Evolutionary conservation across 2,113 vertebrate genomes (phyloP), one percentile per base, ranked within the genome.

Genomic region (Mus musculus): DNA sequence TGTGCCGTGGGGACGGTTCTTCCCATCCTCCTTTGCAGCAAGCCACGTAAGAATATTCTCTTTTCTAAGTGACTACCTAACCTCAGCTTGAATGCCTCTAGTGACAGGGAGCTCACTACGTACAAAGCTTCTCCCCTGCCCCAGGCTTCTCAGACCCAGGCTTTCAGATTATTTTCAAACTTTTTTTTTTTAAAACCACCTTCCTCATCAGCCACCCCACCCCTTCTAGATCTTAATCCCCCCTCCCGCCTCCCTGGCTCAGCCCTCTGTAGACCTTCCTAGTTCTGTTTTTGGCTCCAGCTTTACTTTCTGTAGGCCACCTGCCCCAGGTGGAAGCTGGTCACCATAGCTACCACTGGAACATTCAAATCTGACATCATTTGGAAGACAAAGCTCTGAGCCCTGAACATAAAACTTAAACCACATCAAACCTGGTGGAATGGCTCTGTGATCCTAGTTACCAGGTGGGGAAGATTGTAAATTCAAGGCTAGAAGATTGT

Each of bases 1-100:
- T 1, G 7, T 84, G 26, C 28, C 0, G 1, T 30, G 24, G 69
- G 36, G 10, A 61, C 13, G 52, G 26, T 16, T 36, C 1, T 7
- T 24, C 2, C 4, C 0, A 4, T 22, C 39, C n/a, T 28, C 4
- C 26, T 20, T 56, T 0, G 61, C 80, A 94, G 88, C 12, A 7
- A 12, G 1, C 7, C 39, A 9, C 1, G 0, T 0, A 28, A 65
- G 75, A 75, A 20, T 1, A 17, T 26, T 52, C 39, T 81, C 24
- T 65, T 26, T 73, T 42, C 42, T 0, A 67, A 93, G 49, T 85
- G 59, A 67, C 39, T 3, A 0, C 36, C 20, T 42, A 4, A 52
- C 24, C 59, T 76, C 52, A 2, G 42, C 85, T 92, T 26, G 87
- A 56, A 80, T 22, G 69, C n/a, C 59, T 88, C n/a, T 28, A 80